Base-by-base conservation (phyloP, 2,113 vertebrate species). In the Tragelaphus buxtoni region DNA sequence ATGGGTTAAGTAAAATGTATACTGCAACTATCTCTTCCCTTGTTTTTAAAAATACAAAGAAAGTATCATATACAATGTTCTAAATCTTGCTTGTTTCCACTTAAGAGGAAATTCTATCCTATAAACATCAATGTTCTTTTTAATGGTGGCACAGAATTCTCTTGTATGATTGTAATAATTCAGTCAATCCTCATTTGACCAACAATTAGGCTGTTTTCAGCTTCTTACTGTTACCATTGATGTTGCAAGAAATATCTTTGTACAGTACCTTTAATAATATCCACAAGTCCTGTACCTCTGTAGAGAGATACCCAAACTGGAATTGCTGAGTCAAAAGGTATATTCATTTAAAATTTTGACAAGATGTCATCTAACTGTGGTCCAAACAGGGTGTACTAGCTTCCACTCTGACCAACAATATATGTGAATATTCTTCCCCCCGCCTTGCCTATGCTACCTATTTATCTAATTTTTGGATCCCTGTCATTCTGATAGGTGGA, bases 1-100 rank as follows among this genome's bases (percentile, higher is more conserved):
- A 9, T 95, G 90, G 13, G 47, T 83, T 90, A 89, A 91, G 9
- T 96, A 90, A 87, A 95, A 95, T 65, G 47, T 51, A 65, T 72
- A 32, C 32, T 45, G 86, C 53, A 8, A 81, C 74, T 56, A 80
- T 86, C 35, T 35, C 84, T 83, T 28, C 42, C 17, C n/a, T 90
- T 16, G 9, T 86, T 94, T 91, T 79, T 26, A 77, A 91, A 94
- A 96, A 69, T 30, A 96, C 14, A 91, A 90, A 14, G 92, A 86
- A n/a, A 76, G 2, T 65, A 95, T 81, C 30, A 83, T 51, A 65
- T 32, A 87, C 1, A 87, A 1, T 35, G 35, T 39, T 92, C 47
- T 93, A 86, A 95, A 97, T 56, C 28, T 49, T 82, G 28, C 32
- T 74, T 88, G 92, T 96, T 90, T 14, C 26, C 49, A 7, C 42